Percentiles rank a stretch among this genome's conserved stretches.
phyloP scores from a whole-genome alignment of 2,113 vertebrate genomes.

The Periophthalmodon schlosseri region DNA sequence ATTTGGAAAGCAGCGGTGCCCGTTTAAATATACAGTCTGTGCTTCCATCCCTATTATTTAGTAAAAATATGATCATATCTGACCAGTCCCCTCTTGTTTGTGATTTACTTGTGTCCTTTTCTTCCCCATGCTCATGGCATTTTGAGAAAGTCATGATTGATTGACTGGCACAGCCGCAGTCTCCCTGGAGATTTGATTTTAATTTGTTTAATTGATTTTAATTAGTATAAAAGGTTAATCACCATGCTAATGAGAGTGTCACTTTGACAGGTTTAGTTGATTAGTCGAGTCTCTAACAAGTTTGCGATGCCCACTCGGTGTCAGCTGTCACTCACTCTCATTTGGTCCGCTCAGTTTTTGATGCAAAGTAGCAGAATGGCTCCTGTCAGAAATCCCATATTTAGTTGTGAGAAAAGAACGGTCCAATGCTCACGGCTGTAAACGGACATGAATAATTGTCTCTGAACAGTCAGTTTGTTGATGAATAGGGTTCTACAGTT shows the following conservation, averaged over 20 bases:
- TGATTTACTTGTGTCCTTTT: not conserved
- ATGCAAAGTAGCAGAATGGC: not conserved
- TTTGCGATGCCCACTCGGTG: conserved; percentile 51
- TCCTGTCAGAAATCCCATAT: not conserved
- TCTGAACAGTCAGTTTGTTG: not conserved
- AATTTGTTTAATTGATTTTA: conserved; percentile 61
- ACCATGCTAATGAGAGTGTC: conserved; percentile 62
- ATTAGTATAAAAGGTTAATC: conserved; percentile 69
- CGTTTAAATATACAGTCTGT: too few species aligned
- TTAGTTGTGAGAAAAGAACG: not conserved
- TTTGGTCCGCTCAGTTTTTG: not conserved
- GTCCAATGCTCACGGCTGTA: not conserved
- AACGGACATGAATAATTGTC: conserved; percentile 13
- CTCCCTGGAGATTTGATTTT: conserved; percentile 47
- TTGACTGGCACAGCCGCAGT: conserved; percentile 53
- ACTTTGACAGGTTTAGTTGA: conserved; percentile 51
- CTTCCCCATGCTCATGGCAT: conserved; percentile 2
- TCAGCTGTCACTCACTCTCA: conserved; percentile 64
- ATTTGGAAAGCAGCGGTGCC: too few species aligned
- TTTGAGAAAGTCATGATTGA: conserved; percentile 38
- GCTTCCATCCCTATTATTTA: not conserved
- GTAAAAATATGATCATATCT: not conserved
- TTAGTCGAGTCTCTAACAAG: conserved; percentile 59
- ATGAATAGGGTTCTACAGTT: not conserved
- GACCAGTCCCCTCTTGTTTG: not conserved